Percentiles rank a stretch among this genome's conserved stretches.
These are phyloP conservation scores for Armadillidium nasatum DNA, from an alignment of 1,140 invertebrate species.

Conservation along the genomic window DNA sequence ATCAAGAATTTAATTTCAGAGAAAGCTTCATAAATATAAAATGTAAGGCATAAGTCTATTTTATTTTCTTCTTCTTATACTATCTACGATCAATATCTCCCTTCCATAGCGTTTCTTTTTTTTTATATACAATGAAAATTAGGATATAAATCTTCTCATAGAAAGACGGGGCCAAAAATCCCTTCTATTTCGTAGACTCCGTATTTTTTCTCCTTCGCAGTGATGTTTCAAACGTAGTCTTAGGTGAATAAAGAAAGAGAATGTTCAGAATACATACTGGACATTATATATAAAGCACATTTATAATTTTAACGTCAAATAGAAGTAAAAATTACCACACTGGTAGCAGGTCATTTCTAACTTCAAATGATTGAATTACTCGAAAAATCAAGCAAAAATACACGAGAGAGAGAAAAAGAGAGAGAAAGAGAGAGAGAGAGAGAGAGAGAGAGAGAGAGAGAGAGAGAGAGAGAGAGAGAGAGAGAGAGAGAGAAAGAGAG, in stretches of 20 bases:
- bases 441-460: too few species aligned
- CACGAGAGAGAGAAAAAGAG: too few species aligned
- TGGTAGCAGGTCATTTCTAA: too few species aligned
- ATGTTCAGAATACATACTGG: not conserved
- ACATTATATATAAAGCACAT: not conserved
- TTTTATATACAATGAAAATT: constrained; percentile 8
- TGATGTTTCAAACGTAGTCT: not conserved
- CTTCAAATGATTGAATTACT: too few species aligned
- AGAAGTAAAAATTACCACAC: not conserved
- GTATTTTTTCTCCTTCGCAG: not conserved
- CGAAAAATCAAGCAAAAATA: too few species aligned
- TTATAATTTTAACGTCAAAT: not conserved
- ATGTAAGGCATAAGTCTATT: not conserved
- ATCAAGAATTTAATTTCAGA: constrained; percentile 5
- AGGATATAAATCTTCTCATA: not conserved
- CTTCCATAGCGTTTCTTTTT: not conserved
- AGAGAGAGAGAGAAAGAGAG: too few species aligned
- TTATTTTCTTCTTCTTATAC: not conserved
- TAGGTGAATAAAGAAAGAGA: not conserved
- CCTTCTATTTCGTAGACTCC: not conserved
- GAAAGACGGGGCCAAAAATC: not conserved
- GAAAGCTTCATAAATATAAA: constrained; percentile 7
- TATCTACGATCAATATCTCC: constrained; percentile 7
- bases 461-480: too few species aligned
- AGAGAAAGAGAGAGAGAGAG: too few species aligned